phyloP scores from a whole-genome alignment of 1,140 invertebrate genomes.

The Drosophila repletoides region DNA sequence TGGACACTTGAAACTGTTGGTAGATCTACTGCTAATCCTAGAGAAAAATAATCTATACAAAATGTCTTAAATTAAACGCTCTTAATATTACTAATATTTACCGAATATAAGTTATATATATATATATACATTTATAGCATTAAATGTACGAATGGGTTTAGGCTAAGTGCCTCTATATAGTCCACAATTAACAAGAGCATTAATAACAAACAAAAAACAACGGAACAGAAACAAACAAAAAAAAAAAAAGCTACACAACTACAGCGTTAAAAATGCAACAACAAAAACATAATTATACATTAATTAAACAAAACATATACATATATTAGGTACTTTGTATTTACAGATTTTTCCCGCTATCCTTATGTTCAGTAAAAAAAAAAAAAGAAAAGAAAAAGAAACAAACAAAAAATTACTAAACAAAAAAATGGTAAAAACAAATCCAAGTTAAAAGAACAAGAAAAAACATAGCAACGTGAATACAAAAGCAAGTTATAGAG shows the following conservation, averaged over 20 bases:
- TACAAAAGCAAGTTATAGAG: conserved; percentile 70
- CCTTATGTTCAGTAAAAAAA: conserved; percentile 71
- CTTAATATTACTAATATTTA: conserved; percentile 79
- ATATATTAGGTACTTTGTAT: conserved; percentile 63
- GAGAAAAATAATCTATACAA: conserved; percentile 29
- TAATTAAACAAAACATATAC: conserved; percentile 45
- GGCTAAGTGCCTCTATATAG: conserved; percentile 47
- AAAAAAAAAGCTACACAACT: conserved; percentile 25
- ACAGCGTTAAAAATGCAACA: conserved; percentile 21
- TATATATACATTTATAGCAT: conserved; percentile 44
- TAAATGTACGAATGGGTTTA: conserved; percentile 37
- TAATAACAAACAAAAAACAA: conserved; percentile 21
- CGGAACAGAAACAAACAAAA: conserved; percentile 19
- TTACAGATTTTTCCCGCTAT: conserved; percentile 69
- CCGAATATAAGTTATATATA: conserved; percentile 69
- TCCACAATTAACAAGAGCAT: conserved; percentile 34
- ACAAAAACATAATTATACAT: conserved; percentile 32
- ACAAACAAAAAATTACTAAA: conserved; percentile 62
- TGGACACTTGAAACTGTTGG: conserved; percentile 26
- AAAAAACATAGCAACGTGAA: conserved; percentile 62
- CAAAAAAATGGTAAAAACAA: conserved; percentile 76
- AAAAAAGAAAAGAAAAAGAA: conserved; percentile 37
- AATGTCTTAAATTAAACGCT: conserved; percentile 53
- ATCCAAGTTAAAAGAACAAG: conserved; percentile 52
- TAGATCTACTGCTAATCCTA: conserved; percentile 31